Base-by-base conservation (phyloP, 2,888 invertebrate genomes). In the Chymomyza caudatula region DNA sequence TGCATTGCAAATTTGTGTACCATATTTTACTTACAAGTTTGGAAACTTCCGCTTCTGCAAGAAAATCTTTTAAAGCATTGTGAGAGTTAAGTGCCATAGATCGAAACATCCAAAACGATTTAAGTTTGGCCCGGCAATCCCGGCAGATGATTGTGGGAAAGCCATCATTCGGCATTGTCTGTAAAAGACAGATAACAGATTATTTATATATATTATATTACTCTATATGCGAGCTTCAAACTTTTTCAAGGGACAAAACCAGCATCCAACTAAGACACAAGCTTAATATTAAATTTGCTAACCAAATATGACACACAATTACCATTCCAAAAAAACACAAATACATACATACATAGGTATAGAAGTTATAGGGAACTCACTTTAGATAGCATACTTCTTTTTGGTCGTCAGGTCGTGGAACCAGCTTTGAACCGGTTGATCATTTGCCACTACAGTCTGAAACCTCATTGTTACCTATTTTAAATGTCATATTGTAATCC, bases 131-230 rank as follows among this genome's bases (percentile, higher is more conserved):
- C 79, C 93, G 93, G 91, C 96, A 96, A 78, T 93, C 93, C 71
- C 93, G 93, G 91, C 96, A 96, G 77, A 96, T 93, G 82, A 95
- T 93, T 82, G 94, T 93, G 78, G 96, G 96, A 88, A 96, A 92
- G 85, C 93, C 92, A 91, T 96, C 96, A 85, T 92, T 93, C 88
- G 94, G 94, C 83, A 94, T 93, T 23, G 78, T 67, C 83, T 83
- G 53, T 19, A 81, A 71, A n/a, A 37, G 2, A 67, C n/a, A 49
- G 55, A 56, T 55, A n/a, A n/a, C n/a, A 49, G 20, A 25, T 17
- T 11, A 42, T n/a, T 19, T 56, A 60, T 44, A 22, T 37, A 13
- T 47, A 11, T 15, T 11, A 51, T 54, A 17, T 15, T 17, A 22
- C 11, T 42, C 15, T 2, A 0, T 52, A 52, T 52, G 11, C 1